These are phyloP conservation scores for Dinomys branickii DNA, from an alignment of 2,113 vertebrate genomes.

Conservation along the genomic window DNA sequence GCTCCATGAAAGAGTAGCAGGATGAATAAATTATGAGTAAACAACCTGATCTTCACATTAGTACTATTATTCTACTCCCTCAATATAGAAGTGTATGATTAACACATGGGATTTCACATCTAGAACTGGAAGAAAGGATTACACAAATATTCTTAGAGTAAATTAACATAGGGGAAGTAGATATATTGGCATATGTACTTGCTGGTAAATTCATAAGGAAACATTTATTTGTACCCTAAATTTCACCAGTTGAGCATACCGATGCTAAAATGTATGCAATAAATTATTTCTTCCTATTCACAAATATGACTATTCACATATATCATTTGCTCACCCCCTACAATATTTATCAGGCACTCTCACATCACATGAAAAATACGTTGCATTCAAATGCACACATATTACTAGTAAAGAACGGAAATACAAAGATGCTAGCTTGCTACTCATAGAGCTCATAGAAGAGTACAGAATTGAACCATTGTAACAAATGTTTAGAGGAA, in stretches of 20 bases:
- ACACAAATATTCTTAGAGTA: not conserved
- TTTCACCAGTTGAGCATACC: not conserved
- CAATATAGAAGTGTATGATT: not conserved
- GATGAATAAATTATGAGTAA: not conserved
- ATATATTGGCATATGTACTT: too few species aligned
- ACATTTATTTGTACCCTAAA: constrained; percentile 10
- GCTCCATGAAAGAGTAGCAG: not conserved
- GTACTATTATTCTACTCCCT: too few species aligned
- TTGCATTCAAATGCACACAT: not conserved
- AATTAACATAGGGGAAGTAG: not conserved
- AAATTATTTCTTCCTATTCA: not conserved
- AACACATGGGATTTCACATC: not conserved
- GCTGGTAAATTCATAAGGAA: constrained; percentile 3
- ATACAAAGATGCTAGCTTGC: not conserved
- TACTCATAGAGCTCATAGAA: not conserved
- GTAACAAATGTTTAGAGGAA: not conserved
- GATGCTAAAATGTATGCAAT: not conserved
- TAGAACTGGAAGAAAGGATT: not conserved
- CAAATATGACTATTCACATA: not conserved
- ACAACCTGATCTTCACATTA: not conserved
- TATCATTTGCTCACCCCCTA: not conserved
- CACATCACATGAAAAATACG: not conserved
- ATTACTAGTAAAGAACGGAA: not conserved
- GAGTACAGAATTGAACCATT: not conserved
- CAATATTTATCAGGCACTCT: not conserved